Evolutionary conservation across 2,888 invertebrate species (phyloP).

Genomic region (Pelosia muscerda): DNA sequence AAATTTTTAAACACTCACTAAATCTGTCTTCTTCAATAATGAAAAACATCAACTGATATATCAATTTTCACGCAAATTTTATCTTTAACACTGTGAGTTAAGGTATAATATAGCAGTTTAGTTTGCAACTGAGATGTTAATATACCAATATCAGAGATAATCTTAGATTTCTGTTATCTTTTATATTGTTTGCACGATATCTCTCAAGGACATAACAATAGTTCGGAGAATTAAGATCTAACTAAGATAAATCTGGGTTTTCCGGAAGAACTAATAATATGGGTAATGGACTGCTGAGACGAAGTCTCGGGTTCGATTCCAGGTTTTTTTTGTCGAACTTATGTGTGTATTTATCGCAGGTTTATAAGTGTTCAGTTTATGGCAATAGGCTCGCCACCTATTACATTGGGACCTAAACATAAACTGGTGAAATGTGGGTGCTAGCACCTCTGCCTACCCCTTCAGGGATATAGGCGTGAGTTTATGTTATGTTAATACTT

Average conservation of each 20-base stretch:
- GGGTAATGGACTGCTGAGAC: too few relatives aligned
- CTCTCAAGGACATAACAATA: slow-evolving; percentile 31
- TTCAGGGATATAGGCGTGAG: too few relatives aligned
- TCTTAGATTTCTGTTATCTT: slow-evolving; percentile 48
- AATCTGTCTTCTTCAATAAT: slow-evolving; percentile 18
- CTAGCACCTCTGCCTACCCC: too few relatives aligned
- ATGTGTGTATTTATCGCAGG: too few relatives aligned
- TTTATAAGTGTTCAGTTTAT: too few relatives aligned
- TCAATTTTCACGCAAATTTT: slow-evolving; percentile 6
- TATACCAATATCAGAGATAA: slow-evolving; percentile 37
- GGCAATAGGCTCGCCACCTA: too few relatives aligned
- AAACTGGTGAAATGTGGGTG: too few relatives aligned
- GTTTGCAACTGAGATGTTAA: slow-evolving; percentile 16
- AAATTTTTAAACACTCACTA: slow-evolving; percentile 11
- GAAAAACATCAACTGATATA: slow-evolving; percentile 23
- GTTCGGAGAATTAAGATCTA: background rate
- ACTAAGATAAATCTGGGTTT: background rate
- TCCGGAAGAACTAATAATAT: too few relatives aligned
- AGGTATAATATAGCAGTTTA: slow-evolving; percentile 5
- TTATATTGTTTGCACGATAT: slow-evolving; percentile 44
- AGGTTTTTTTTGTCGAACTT: too few relatives aligned
- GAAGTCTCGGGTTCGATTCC: too few relatives aligned
- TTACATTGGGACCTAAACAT: too few relatives aligned
- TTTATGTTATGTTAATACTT: too few relatives aligned
- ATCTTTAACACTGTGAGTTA: background rate